Conservation (phyloP, 2,113 vertebrate species). For the Tragelaphus imberbis region DNA sequence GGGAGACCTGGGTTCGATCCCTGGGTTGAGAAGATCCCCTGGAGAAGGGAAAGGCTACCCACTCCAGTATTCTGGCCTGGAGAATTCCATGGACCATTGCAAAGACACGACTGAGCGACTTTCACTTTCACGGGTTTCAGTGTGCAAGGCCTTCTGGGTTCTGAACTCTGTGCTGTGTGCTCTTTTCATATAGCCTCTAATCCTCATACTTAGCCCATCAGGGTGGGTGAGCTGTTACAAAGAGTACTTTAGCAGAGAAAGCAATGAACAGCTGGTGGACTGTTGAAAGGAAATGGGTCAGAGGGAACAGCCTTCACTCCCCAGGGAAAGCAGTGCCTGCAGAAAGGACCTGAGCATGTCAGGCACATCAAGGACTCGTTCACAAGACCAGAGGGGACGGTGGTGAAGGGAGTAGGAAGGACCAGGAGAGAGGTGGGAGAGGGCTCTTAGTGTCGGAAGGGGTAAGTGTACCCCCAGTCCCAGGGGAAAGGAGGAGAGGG, state of each 20-base stretch:
- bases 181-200: not conserved
- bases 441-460: not conserved
- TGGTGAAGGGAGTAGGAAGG: not conserved
- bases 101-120: not conserved
- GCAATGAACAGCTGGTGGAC: not conserved
- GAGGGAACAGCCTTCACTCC: not conserved
- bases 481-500: not conserved
- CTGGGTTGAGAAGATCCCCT: not conserved
- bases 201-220: not conserved
- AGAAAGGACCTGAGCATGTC: not conserved
- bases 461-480: not conserved
- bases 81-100: not conserved
- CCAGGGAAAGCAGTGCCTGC: not conserved
- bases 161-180: too few species aligned
- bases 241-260: not conserved
- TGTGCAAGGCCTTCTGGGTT: not conserved
- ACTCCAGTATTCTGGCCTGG: not conserved
- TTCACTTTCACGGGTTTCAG: not conserved
- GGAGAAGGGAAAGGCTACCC: not conserved
- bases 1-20: not conserved
- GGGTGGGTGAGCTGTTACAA: not conserved
- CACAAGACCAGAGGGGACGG: fast-evolving
- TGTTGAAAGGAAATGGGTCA: not conserved
- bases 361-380: not conserved
- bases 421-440: not conserved